A percentile compares a stretch with the other conserved stretches of the same genome.
Evolutionary conservation across 2,797 vertebrate species (phyloP).

Genomic region (Ctenosaura bakeri): DNA sequence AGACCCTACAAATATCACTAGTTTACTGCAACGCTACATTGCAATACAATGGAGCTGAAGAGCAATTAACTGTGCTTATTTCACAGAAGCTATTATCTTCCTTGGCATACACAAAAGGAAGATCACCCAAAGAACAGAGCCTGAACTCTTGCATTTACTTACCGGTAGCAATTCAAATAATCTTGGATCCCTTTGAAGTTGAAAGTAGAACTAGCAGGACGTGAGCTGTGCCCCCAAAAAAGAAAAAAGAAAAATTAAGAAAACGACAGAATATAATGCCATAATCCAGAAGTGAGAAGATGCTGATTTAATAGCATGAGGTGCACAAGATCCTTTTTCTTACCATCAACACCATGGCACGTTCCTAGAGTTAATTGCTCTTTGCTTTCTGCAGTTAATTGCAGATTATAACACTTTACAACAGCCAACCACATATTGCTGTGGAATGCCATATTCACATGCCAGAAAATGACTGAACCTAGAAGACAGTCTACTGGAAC

Average conservation of each 20-base stretch:
- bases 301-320: background rate
- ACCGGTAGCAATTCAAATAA: conserved; percentile 74
- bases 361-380: too few species aligned
- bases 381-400: background rate
- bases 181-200: conserved; percentile 77
- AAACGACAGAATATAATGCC: background rate
- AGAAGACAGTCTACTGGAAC: background rate
- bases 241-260: background rate
- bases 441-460: background rate
- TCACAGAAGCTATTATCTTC: background rate
- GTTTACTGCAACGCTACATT: background rate
- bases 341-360: background rate
- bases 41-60: background rate
- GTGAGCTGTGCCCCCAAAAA: conserved; percentile 51
- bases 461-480: background rate
- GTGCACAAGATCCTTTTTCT: background rate
- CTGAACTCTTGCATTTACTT: conserved; percentile 35
- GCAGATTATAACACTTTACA: too few species aligned
- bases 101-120: background rate
- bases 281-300: background rate
- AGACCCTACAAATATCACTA: too few species aligned
- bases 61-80: background rate
- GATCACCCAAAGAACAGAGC: background rate
- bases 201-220: conserved; percentile 57
- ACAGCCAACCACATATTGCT: background rate